Percentiles rank a stretch among this genome's conserved stretches.
phyloP scores from a whole-genome alignment of 2,797 vertebrate genomes.

The Cyprinella venusta region DNA sequence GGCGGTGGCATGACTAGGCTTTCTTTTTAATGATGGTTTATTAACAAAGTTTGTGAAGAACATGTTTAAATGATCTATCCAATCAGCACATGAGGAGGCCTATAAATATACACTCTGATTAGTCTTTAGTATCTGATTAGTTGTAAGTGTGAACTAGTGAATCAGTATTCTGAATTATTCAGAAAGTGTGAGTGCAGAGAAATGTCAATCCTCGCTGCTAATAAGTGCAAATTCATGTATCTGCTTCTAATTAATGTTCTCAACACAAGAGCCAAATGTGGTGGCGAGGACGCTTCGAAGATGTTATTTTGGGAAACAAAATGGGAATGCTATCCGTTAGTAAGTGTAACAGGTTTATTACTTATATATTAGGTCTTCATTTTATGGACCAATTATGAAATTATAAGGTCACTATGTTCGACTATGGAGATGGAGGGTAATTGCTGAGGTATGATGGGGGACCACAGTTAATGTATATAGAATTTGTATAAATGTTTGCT shows the following conservation, averaged over 20 bases:
- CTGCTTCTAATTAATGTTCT: conserved; percentile 13
- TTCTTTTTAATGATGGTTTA: background rate
- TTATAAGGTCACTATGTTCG: no score
- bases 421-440: no score
- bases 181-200: conserved; percentile 22
- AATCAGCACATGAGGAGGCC: background rate
- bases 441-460: no score
- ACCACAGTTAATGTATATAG: no score
- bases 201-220: conserved; percentile 20
- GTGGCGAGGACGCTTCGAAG: background rate
- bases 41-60: background rate
- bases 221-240: conserved; percentile 39
- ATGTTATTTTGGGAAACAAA: background rate
- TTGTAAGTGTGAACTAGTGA: background rate
- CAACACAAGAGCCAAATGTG: conserved; percentile 13
- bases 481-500: no score
- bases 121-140: background rate
- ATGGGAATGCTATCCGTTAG: background rate
- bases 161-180: background rate
- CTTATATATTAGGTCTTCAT: no score
- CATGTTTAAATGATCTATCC: background rate
- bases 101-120: background rate
- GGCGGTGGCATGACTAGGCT: background rate
- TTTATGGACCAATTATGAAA: no score
- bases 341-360: no score